phyloP scores from a whole-genome alignment of 2,797 vertebrate species.

The Cyclopterus lumpus region DNA sequence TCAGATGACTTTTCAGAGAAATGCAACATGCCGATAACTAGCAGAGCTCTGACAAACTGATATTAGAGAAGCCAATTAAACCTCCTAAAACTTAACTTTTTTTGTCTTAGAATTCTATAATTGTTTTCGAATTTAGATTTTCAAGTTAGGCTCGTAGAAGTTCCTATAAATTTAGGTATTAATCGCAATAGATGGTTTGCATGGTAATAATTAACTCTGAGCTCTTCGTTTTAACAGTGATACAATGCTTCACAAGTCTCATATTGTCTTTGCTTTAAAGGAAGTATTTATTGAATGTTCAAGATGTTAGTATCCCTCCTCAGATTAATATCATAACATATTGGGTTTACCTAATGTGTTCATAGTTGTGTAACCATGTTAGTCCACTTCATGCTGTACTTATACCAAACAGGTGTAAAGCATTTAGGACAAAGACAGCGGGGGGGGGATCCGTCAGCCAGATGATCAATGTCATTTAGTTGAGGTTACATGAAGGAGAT shows the following conservation, averaged over 20 bases:
- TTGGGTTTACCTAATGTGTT: background rate
- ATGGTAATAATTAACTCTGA: background rate
- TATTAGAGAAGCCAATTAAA: background rate
- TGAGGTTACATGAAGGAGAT: background rate
- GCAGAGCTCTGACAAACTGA: background rate
- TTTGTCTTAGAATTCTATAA: no score
- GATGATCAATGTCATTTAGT: background rate
- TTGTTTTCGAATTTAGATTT: background rate
- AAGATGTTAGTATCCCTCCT: background rate
- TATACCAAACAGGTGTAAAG: background rate
- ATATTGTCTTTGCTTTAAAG: background rate
- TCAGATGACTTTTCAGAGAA: conserved; percentile 1
- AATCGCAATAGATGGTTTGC: background rate
- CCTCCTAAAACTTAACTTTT: background rate
- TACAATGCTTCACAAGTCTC: background rate
- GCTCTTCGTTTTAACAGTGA: background rate
- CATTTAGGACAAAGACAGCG: conserved; percentile 24
- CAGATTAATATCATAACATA: background rate
- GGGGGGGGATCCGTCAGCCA: conserved; percentile 48
- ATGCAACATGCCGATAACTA: conserved; percentile 1
- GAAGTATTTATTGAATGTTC: background rate
- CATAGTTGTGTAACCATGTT: background rate
- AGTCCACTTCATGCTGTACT: background rate
- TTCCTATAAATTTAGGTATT: background rate
- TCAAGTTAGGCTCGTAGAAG: background rate